Base-by-base conservation (phyloP, 2,888 invertebrate genomes). In the Apodemia mormo region DNA sequence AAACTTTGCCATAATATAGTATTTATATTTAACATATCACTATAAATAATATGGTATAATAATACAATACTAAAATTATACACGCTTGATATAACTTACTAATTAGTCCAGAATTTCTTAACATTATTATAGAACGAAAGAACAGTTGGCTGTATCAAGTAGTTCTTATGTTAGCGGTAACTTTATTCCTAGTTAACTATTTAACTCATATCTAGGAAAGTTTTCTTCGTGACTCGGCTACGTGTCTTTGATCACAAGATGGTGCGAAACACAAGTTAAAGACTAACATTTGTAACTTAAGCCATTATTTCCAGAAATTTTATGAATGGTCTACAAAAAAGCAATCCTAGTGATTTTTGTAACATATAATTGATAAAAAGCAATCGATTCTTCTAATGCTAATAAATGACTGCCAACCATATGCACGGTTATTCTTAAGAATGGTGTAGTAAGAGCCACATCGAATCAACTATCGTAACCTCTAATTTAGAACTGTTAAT, bases 131-230 rank as follows among this genome's bases (percentile, higher is more conserved):
- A 29, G 2, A 56, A 58, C 12, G 2, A 58, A 30, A 4, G 8
- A 58, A 58, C 30, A 58, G 58, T 56, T 30, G 58, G 40, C 22
- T 40, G 22, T 40, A 65, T 65, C 10, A 43, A 65, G 29, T 65
- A 65, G 37, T 43, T 65, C 49, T 49, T 49, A 49, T 66, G 30
- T 49, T 52, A 33, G 33, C 29, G 30, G 52, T 66, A 52, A 66
- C 29, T 66, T 66, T 29, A 45, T 61, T 61, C 33, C 61, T 5
- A 61, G 61, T 52, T 66, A 66, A 66, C 66, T 66, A 66, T 52
- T 66, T 66, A 66, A 66, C 66, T 74, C 72, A 76, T 73, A 75
- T 68, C 71, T 68, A 66, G 45, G 61, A 70, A 76, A 75, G 72
- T 76, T 72, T 70, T 30, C 49, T 52, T 74, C 67, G 61, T 64